phyloP scores from a whole-genome alignment of 2,113 vertebrate species.

The Pipra filicauda region DNA sequence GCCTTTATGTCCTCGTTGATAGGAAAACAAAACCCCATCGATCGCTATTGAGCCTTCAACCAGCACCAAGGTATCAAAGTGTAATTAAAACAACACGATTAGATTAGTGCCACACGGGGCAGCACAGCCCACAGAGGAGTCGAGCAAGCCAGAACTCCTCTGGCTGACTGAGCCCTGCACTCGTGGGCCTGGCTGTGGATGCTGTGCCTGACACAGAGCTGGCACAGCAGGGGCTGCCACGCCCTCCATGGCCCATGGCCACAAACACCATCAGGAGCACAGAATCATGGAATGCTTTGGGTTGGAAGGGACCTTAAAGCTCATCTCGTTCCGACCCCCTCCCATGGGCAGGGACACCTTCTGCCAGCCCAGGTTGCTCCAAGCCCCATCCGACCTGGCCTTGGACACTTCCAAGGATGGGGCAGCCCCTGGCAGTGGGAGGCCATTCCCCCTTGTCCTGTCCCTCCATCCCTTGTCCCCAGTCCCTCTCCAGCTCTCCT shows the following conservation, averaged over 20 bases:
- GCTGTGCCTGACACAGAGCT: neutral
- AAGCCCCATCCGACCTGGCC: accelerated
- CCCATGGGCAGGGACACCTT: neutral
- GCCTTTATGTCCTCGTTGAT: neutral
- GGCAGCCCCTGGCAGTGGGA: neutral
- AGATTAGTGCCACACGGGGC: neutral
- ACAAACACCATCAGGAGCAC: neutral
- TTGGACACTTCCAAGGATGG: neutral
- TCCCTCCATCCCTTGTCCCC: neutral
- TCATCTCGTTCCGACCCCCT: neutral
- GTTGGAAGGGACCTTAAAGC: neutral
- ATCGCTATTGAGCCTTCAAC: conserved; percentile 20
- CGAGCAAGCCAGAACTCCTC: neutral
- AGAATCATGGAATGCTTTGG: neutral
- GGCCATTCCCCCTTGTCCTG: neutral
- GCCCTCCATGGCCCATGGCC: neutral
- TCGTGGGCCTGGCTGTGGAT: accelerated
- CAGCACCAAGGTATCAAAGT: conserved; percentile 31
- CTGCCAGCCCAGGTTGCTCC: accelerated
- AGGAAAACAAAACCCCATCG: conserved; percentile 17
- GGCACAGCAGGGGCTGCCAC: accelerated
- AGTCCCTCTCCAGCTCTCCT: neutral
- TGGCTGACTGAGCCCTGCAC: accelerated
- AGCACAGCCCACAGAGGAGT: neutral
- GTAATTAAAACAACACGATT: conserved; percentile 53